A percentile compares a stretch with the other conserved stretches of the same genome.
These are phyloP conservation scores for Ylistrum balloti DNA, from an alignment of 1,140 invertebrate species.

Conservation along the genomic window DNA sequence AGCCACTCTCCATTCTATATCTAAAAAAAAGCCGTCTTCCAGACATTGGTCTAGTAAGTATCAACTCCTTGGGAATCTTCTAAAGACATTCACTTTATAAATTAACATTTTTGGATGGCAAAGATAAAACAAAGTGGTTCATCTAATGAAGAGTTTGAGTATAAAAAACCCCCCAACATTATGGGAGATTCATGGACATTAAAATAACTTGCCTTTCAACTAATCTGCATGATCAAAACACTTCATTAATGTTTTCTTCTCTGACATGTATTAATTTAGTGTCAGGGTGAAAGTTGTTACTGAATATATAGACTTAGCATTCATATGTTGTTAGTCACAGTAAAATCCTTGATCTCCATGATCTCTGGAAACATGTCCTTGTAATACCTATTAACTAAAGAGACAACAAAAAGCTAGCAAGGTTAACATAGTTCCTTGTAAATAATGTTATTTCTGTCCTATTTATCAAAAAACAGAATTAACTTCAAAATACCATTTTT, in stretches of 20 bases:
- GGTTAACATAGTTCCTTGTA: background rate
- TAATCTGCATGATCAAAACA: slow-evolving; percentile 14
- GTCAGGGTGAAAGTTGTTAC: background rate
- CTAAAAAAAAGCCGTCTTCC: background rate
- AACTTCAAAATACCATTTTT: background rate
- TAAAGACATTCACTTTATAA: background rate
- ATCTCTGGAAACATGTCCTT: background rate
- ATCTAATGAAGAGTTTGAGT: background rate
- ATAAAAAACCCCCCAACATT: too few species aligned
- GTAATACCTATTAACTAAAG: background rate
- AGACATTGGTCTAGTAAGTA: background rate
- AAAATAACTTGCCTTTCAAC: background rate
- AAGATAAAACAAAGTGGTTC: slow-evolving; percentile 22
- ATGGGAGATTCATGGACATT: slow-evolving; percentile 12
- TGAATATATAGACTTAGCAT: background rate
- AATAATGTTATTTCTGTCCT: background rate
- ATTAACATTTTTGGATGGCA: slow-evolving; percentile 22
- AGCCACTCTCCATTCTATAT: background rate
- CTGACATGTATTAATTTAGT: slow-evolving; percentile 6
- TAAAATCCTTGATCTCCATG: background rate
- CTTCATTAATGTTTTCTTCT: slow-evolving; percentile 18
- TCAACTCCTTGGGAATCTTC: background rate
- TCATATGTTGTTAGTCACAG: background rate
- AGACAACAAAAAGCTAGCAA: background rate
- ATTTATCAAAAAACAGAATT: background rate